A percentile compares a stretch with the other conserved stretches of the same genome.
Conservation (phyloP, 2,113 vertebrate species). For the Prunella fulvescens region DNA sequence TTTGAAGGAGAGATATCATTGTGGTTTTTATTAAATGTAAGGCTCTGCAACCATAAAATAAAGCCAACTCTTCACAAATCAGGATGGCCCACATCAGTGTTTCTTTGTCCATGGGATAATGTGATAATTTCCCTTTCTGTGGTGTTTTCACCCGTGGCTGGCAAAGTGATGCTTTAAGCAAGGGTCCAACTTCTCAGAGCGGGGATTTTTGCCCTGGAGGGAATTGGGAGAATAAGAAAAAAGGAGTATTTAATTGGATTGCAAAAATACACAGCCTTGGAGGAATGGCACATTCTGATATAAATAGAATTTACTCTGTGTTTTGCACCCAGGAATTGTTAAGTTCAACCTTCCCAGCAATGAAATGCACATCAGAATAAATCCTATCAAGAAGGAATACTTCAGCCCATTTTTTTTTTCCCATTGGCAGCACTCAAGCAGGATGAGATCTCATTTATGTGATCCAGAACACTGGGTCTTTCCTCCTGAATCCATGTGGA, state of each 20-base stretch:
- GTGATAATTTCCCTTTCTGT: not conserved
- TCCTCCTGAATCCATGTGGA: not conserved
- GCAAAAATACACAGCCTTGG: not conserved
- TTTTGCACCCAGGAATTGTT: not conserved
- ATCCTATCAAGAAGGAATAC: not conserved
- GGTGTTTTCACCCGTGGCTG: not conserved
- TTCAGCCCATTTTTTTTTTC: not conserved
- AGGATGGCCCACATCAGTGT: conserved; percentile 42
- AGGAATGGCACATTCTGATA: not conserved
- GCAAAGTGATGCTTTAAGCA: not conserved
- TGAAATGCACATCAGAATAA: not conserved
- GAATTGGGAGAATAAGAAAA: not conserved
- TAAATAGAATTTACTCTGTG: not conserved
- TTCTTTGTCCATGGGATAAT: conserved; percentile 30
- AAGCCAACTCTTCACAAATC: conserved; percentile 42
- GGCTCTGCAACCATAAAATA: conserved; percentile 54
- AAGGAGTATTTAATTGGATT: not conserved
- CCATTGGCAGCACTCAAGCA: not conserved
- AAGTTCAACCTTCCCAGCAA: not conserved
- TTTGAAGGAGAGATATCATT: conserved; percentile 50
- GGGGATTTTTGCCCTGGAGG: not conserved
- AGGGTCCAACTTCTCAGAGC: not conserved
- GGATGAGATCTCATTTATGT: not conserved
- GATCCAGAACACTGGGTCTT: not conserved
- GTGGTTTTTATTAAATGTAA: conserved; percentile 61